These are phyloP conservation scores for Bombus superbus DNA, from an alignment of 1,140 invertebrate genomes.

Conservation along the genomic window DNA sequence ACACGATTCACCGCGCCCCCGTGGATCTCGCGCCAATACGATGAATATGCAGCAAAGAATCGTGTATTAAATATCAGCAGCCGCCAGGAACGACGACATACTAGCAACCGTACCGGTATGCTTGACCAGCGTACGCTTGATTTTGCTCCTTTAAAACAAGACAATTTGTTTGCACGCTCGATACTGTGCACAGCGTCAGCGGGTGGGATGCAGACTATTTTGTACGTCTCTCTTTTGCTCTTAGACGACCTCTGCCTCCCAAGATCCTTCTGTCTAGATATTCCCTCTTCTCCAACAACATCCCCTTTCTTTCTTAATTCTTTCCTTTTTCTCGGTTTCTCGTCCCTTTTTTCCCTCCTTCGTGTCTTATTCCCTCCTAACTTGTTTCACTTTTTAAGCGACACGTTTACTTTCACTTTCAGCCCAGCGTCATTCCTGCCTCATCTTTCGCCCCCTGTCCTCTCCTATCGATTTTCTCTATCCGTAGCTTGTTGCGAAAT, in stretches of 20 bases:
- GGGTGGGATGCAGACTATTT: slow-evolving; percentile 63
- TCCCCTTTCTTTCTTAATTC: background rate
- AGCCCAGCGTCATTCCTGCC: background rate
- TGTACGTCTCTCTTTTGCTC: slow-evolving; percentile 6
- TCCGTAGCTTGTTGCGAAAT: background rate
- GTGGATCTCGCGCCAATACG: slow-evolving; percentile 65
- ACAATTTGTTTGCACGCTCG: slow-evolving; percentile 71
- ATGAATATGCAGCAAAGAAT: slow-evolving; percentile 70
- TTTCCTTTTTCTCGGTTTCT: background rate
- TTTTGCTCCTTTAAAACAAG: slow-evolving; percentile 68
- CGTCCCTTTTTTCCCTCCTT: background rate
- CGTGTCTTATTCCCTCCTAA: background rate
- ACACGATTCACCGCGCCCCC: slow-evolving; percentile 66
- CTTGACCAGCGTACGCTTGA: slow-evolving; percentile 37
- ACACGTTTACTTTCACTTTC: background rate
- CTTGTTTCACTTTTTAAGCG: slow-evolving; percentile 26
- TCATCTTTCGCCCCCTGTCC: background rate
- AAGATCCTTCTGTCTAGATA: background rate
- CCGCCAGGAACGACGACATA: slow-evolving; percentile 52
- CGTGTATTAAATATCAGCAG: slow-evolving; percentile 72
- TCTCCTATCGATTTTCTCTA: background rate
- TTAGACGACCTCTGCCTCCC: background rate
- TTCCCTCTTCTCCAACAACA: background rate
- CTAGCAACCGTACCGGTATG: slow-evolving; percentile 50
- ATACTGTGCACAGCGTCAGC: slow-evolving; percentile 61